Evolutionary conservation across 2,888 invertebrate genomes (phyloP), one percentile per base, ranked within the genome.

Genomic region (Oscheius sp.): DNA sequence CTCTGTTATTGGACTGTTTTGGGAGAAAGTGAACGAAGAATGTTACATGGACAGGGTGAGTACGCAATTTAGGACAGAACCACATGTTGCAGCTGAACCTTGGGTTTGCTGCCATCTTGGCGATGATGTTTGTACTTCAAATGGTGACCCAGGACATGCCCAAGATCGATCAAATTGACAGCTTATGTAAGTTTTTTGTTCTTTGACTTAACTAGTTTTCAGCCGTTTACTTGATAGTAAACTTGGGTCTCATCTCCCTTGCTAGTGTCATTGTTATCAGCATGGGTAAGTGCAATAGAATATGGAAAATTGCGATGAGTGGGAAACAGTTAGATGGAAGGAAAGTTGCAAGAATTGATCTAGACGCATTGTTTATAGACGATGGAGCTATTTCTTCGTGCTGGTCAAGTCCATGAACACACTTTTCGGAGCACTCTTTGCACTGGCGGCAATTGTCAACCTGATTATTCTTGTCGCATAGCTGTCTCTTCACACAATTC

Each of bases 231-330:
- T 62, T 47, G 11, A 62, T 62, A 47, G 62, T 62, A 13, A 62
- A 62, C n/a, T n/a, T 62, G 37, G 62, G 62, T 13, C 62, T 62
- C n/a, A 62, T 62, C 42, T 2, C 62, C 37, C 62, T 62, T 10
- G 37, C 62, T 29, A 42, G 62, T 62, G 62, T 62, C 10, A 11
- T 10, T 4, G 62, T 62, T 9, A 47, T 62, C 47, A n/a, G 37
- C 42, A 42, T 62, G 11, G 42, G 42, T 0, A 62, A 62, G 21
- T 21, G 21, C 21, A 21, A 21, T 21, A 21, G 21, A 21, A 21
- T 21, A 21, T 21, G 21, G 21, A 21, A 21, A 21, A 21, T 21
- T 21, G 21, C 21, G 21, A 21, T 21, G 21, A 21, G 21, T 21
- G 21, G 21, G 21, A 21, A 21, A 21, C 21, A 21, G 21, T 21